Evolutionary conservation across 53 echinoderm and acorn worm genomes (phyloP).

Genomic region (Mesocentrotus franciscanus): DNA sequence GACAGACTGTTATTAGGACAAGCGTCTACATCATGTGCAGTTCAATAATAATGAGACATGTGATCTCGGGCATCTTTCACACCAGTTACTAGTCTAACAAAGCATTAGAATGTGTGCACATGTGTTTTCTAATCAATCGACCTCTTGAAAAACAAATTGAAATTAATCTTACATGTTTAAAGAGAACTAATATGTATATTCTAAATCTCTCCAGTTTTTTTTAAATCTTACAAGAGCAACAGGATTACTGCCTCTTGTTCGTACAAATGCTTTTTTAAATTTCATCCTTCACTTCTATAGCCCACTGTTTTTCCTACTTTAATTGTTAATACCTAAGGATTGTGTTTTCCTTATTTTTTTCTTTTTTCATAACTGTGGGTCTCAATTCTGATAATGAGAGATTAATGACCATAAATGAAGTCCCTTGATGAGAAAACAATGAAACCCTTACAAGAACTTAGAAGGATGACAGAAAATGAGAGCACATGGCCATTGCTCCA

Average conservation of each 20-base stretch:
- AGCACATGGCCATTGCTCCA: neutral
- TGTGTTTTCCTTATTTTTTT: no score
- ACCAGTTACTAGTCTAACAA: neutral
- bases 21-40: neutral
- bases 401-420: neutral
- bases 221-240: neutral
- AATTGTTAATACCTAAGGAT: neutral
- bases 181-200: neutral
- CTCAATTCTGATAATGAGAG: neutral
- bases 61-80: neutral
- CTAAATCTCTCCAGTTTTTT: neutral
- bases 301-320: neutral
- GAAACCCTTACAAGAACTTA: neutral
- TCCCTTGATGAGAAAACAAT: neutral
- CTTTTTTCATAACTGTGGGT: neutral
- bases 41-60: neutral
- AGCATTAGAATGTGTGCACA: neutral
- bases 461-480: neutral
- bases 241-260: neutral
- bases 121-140: neutral
- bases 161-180: neutral
- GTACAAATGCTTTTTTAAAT: neutral
- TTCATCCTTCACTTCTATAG: neutral
- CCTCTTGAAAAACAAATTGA: neutral
- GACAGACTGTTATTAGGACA: neutral